Percentiles rank a stretch among this genome's conserved stretches.
These are phyloP conservation scores for Piscicola geometra DNA, from an alignment of 2,888 invertebrate genomes.

Conservation along the genomic window DNA sequence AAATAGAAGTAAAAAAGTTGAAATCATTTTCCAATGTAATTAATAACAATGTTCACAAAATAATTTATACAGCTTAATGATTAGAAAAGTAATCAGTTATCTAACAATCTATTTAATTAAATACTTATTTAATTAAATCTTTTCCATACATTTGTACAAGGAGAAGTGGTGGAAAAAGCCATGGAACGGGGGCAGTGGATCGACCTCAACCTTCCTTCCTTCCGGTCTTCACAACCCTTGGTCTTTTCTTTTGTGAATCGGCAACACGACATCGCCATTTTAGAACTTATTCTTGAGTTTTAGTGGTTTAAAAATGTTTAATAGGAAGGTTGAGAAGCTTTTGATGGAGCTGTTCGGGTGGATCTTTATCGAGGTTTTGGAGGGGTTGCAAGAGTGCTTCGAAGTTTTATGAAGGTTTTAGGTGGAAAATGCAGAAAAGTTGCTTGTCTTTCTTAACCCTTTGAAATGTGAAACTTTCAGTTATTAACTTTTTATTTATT, in stretches of 20 bases:
- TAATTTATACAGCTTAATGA: not conserved
- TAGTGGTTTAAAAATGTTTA: no score
- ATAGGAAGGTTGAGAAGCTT: no score
- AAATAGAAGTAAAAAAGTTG: not conserved
- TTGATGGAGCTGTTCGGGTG: no score
- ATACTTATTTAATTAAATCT: not conserved
- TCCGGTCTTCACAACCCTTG: slow-evolving; percentile 25
- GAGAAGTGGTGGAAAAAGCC: slow-evolving; percentile 17
- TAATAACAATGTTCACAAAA: not conserved
- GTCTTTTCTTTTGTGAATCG: not conserved
- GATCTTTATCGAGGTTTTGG: no score
- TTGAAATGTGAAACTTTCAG: no score
- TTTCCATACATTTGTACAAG: slow-evolving; percentile 18
- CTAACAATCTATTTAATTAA: no score
- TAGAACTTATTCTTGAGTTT: no score
- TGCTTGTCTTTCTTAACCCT: no score
- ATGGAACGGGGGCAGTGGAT: slow-evolving; percentile 27
- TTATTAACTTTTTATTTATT: no score
- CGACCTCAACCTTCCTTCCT: slow-evolving; percentile 5
- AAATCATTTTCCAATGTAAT: not conserved
- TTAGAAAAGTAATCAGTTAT: not conserved
- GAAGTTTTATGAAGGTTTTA: no score
- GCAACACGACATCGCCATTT: not conserved
- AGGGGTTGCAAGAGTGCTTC: no score
- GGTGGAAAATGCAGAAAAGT: no score